Conservation (phyloP, 1,140 invertebrate genomes). For the Papilio aristodemus region DNA sequence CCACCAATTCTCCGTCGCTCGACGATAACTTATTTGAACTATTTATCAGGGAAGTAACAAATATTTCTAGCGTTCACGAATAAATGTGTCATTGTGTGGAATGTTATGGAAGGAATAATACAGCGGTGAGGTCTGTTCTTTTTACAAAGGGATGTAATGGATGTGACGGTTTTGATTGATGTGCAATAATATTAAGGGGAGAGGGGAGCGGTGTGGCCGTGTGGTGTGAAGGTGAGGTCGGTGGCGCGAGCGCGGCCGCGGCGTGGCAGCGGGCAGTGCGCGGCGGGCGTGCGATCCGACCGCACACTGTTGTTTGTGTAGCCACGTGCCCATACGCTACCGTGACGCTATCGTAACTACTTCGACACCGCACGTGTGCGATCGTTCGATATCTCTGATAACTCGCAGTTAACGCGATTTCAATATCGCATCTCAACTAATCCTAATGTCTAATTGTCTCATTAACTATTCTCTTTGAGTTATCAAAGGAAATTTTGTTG, state of each 20-base stretch:
- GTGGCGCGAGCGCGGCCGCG: constrained; percentile 35
- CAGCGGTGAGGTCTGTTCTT: constrained; percentile 8
- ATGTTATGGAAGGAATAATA: constrained; percentile 15
- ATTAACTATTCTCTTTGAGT: constrained; percentile 48
- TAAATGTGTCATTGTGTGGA: not conserved
- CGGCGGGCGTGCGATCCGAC: constrained; percentile 61
- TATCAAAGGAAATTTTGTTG: constrained; percentile 45
- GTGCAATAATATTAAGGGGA: constrained; percentile 49
- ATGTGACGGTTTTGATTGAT: constrained; percentile 49
- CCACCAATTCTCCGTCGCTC: constrained; percentile 1
- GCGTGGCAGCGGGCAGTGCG: constrained; percentile 52
- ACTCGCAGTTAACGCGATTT: constrained; percentile 46
- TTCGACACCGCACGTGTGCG: constrained; percentile 40
- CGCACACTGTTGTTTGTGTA: constrained; percentile 49
- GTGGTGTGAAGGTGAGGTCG: constrained; percentile 60
- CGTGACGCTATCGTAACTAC: constrained; percentile 35
- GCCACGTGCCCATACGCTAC: constrained; percentile 48
- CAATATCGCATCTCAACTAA: constrained; percentile 44
- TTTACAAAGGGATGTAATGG: constrained; percentile 41
- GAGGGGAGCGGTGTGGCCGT: constrained; percentile 37
- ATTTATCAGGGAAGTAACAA: constrained; percentile 24
- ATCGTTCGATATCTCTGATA: constrained; percentile 48
- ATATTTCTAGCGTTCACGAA: constrained; percentile 10
- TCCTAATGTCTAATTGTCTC: constrained; percentile 40
- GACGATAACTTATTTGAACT: constrained; percentile 33